A percentile compares a stretch with the other conserved stretches of the same genome.
Conservation (phyloP, 1,140 invertebrate genomes). For the Lerema accius region DNA sequence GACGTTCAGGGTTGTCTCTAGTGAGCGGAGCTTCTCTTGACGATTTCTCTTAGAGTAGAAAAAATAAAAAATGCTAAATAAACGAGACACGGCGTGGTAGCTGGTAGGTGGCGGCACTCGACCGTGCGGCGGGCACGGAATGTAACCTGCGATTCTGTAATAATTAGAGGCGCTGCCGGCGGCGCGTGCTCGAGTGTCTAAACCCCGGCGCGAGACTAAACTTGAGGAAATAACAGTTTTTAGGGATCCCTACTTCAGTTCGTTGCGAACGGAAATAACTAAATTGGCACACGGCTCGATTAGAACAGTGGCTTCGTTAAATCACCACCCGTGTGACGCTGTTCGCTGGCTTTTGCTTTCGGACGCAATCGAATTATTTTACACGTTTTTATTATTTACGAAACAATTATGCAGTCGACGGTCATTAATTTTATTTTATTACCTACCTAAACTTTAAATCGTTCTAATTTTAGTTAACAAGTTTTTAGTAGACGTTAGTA, state of each 20-base stretch:
- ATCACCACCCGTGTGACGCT: not conserved
- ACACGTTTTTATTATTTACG: no score
- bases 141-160: conserved; percentile 43
- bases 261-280: conserved; percentile 23
- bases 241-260: conserved; percentile 36
- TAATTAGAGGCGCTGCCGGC: conserved; percentile 54
- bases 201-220: conserved; percentile 34
- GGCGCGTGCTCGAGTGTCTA: conserved; percentile 59
- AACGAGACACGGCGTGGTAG: conserved; percentile 45
- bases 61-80: conserved; percentile 48
- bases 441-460: no score
- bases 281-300: conserved; percentile 24
- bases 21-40: conserved; percentile 35
- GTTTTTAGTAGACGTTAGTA: no score
- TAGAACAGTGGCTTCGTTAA: conserved; percentile 6
- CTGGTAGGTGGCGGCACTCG: no score
- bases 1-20: conserved; percentile 35
- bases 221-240: conserved; percentile 41
- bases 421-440: no score
- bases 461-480: no score
- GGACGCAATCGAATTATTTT: no score
- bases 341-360: no score
- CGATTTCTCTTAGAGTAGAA: conserved; percentile 42
- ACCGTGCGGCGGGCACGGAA: conserved; percentile 34
- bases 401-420: no score